Evolutionary conservation across 2,797 vertebrate genomes (phyloP).

Genomic region (Spinus pinus): DNA sequence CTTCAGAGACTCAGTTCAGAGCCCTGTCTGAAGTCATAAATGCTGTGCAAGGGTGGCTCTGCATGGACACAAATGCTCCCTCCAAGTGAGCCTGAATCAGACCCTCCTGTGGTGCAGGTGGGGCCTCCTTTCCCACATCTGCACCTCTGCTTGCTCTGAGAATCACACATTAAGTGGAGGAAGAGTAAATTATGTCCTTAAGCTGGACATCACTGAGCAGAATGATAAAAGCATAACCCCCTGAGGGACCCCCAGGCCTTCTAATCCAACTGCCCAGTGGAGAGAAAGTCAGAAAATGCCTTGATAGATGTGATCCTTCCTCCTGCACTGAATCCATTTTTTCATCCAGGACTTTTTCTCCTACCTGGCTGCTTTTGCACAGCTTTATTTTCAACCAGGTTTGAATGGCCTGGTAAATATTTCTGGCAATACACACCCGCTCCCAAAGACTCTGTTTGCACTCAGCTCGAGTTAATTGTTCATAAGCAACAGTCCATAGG

Average conservation of each 20-base stretch:
- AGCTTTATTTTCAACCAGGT: not conserved
- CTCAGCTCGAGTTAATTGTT: not conserved
- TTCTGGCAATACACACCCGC: not conserved
- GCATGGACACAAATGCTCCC: not conserved
- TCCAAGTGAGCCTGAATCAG: not conserved
- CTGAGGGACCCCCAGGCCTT: not conserved
- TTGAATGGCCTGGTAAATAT: not conserved
- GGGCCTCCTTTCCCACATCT: not conserved
- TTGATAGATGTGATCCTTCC: not conserved
- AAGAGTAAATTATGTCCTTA: not conserved
- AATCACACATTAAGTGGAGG: not conserved
- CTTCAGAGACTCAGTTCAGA: not conserved
- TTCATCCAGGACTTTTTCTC: not conserved
- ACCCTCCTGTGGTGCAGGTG: not conserved
- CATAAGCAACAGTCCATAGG: not conserved
- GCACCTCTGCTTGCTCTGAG: not conserved
- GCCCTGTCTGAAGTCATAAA: not conserved
- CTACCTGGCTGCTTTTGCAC: not conserved
- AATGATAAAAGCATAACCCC: not conserved
- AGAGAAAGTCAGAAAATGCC: not conserved
- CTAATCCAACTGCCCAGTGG: not conserved
- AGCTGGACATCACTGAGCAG: not conserved
- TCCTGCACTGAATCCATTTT: not conserved
- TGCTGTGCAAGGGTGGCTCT: not conserved
- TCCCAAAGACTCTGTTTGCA: not conserved